Evolutionary conservation across 2,113 vertebrate genomes (phyloP).

Genomic region (Odobenus rosmarus): DNA sequence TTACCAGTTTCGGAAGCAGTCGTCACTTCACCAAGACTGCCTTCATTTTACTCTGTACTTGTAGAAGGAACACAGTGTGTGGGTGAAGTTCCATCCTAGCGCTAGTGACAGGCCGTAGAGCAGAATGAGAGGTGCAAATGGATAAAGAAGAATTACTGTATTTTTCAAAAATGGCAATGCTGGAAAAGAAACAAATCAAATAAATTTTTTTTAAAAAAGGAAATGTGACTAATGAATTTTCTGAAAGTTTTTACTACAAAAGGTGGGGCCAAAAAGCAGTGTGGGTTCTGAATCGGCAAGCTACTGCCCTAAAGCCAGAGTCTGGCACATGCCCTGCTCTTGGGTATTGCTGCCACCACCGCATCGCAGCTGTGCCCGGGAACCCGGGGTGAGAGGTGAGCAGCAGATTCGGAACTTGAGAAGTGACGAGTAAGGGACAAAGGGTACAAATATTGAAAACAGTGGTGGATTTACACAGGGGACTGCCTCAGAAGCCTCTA

Average conservation of each 20-base stretch:
- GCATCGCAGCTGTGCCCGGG: neutral
- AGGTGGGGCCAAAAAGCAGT: neutral
- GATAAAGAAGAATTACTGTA: constrained; percentile 95
- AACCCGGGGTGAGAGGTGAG: neutral
- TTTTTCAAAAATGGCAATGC: constrained; percentile 97
- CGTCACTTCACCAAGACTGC: constrained; percentile 58
- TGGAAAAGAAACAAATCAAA: constrained; percentile 80
- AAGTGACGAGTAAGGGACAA: neutral
- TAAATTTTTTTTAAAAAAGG: neutral
- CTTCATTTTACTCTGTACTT: constrained; percentile 94
- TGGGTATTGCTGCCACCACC: neutral
- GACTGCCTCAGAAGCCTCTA: neutral
- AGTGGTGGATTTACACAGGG: neutral
- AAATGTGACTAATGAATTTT: neutral
- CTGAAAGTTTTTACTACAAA: neutral
- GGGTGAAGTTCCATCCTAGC: constrained; percentile 97
- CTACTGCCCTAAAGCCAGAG: neutral
- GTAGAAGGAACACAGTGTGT: constrained; percentile 95
- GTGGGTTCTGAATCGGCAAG: neutral
- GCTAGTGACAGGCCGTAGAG: constrained; percentile 95
- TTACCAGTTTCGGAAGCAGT: constrained; percentile 71
- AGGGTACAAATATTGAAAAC: neutral
- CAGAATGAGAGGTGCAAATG: constrained; percentile 92
- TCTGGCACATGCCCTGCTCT: neutral
- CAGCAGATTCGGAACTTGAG: neutral